Evolutionary conservation across 2,888 invertebrate species (phyloP).

Genomic region (Idaea dimidiata): DNA sequence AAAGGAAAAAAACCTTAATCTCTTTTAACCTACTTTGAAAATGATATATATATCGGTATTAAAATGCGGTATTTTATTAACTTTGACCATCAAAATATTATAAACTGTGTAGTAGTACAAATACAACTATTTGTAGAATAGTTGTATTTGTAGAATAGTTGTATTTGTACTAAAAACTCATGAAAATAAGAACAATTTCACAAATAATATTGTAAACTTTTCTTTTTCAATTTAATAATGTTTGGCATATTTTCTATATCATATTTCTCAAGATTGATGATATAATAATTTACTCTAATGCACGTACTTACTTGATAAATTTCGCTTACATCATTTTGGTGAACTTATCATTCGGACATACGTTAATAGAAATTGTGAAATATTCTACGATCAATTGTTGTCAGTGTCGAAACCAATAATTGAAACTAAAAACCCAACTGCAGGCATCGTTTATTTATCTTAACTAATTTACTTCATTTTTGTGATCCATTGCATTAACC

Average conservation of each 20-base stretch:
- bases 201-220: neutral
- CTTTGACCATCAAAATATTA: neutral
- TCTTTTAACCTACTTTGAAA: neutral
- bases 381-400: conserved; percentile 30
- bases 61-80: neutral
- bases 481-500: neutral
- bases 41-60: neutral
- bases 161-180: neutral
- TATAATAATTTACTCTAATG: conserved; percentile 53
- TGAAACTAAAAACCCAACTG: neutral
- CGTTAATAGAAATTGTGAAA: conserved; percentile 49
- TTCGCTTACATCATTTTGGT: conserved; percentile 59
- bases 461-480: too few relatives aligned
- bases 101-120: neutral
- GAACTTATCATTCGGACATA: conserved; percentile 60
- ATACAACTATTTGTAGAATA: too few relatives aligned
- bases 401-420: neutral
- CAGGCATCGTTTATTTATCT: neutral
- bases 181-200: neutral
- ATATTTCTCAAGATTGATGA: conserved; percentile 51
- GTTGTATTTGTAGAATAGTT: neutral
- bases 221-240: neutral
- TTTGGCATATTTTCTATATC: conserved; percentile 30
- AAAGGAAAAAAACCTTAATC: neutral
- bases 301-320: conserved; percentile 54